phyloP scores from a whole-genome alignment of 2,113 vertebrate species.

The Xiphias gladius region DNA sequence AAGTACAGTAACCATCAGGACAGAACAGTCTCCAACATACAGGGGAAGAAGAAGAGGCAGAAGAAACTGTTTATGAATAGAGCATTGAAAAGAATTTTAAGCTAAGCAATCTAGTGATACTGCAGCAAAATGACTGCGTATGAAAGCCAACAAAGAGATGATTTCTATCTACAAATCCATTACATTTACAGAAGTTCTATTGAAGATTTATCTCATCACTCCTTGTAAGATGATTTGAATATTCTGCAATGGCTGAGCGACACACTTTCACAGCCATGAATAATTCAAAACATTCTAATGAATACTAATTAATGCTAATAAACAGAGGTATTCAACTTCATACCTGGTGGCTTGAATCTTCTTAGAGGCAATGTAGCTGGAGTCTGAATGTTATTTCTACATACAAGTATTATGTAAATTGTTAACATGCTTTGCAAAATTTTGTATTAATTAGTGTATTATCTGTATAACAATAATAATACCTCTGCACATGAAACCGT shows the following conservation, averaged over 20 bases:
- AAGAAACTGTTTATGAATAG: background rate
- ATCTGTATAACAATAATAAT: background rate
- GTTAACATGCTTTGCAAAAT: background rate
- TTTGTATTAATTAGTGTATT: background rate
- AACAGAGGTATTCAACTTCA: background rate
- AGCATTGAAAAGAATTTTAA: background rate
- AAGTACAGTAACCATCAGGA: background rate
- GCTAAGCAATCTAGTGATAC: background rate
- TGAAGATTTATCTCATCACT: background rate
- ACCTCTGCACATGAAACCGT: background rate
- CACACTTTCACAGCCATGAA: constrained; percentile 12
- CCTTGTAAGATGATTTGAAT: background rate
- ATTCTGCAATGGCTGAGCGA: background rate
- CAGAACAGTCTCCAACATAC: background rate
- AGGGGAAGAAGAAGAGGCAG: too few relatives aligned
- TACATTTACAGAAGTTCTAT: background rate
- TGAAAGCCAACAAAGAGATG: background rate
- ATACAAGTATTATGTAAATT: background rate
- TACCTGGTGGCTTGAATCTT: background rate
- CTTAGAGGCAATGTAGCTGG: background rate
- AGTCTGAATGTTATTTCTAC: background rate
- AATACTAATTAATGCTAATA: constrained; percentile 34
- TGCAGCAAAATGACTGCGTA: background rate
- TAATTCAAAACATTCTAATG: background rate
- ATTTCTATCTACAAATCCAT: background rate